Percentiles rank a stretch among this genome's conserved stretches.
Evolutionary conservation across 1,140 invertebrate species (phyloP).

Genomic region (Anthonomus grandis): DNA sequence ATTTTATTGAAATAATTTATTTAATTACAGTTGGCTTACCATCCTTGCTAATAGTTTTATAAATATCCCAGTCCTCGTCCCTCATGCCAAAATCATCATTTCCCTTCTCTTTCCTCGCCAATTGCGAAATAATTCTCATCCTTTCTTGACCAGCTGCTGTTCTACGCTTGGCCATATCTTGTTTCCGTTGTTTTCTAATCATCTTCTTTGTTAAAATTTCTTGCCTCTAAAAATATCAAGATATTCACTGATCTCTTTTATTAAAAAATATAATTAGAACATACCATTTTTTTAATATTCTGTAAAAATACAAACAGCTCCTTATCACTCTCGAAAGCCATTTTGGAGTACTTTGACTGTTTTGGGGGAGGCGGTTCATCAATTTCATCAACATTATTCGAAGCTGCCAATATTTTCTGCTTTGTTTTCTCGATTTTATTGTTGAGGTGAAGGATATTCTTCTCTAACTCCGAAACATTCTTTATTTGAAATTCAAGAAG

Average conservation of each 20-base stretch:
- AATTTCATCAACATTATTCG: constrained; percentile 58
- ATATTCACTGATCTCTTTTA: too few relatives aligned
- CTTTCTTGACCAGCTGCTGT: constrained; percentile 88
- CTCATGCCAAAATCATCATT: constrained; percentile 90
- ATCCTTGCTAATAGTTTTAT: constrained; percentile 85
- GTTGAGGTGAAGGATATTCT: constrained; percentile 71
- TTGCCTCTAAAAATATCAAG: constrained; percentile 53
- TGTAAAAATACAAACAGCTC: constrained; percentile 42
- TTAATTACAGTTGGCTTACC: constrained; percentile 48
- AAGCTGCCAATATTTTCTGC: constrained; percentile 71
- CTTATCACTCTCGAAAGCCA: constrained; percentile 45
- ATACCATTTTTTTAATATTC: constrained; percentile 44
- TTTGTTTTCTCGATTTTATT: constrained; percentile 74
- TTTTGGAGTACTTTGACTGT: constrained; percentile 43
- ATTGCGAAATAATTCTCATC: constrained; percentile 88
- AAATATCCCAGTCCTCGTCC: constrained; percentile 95
- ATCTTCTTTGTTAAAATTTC: constrained; percentile 65
- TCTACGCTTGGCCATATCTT: constrained; percentile 83
- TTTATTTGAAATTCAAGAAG: constrained; percentile 59
- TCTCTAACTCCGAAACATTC: constrained; percentile 62
- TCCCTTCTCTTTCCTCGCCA: constrained; percentile 80
- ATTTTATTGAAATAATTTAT: not conserved
- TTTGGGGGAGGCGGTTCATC: constrained; percentile 55
- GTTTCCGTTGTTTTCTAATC: constrained; percentile 71
- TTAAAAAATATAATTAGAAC: not conserved